Evolutionary conservation across 2,113 vertebrate species (phyloP).

Genomic region (Pongo abelii): DNA sequence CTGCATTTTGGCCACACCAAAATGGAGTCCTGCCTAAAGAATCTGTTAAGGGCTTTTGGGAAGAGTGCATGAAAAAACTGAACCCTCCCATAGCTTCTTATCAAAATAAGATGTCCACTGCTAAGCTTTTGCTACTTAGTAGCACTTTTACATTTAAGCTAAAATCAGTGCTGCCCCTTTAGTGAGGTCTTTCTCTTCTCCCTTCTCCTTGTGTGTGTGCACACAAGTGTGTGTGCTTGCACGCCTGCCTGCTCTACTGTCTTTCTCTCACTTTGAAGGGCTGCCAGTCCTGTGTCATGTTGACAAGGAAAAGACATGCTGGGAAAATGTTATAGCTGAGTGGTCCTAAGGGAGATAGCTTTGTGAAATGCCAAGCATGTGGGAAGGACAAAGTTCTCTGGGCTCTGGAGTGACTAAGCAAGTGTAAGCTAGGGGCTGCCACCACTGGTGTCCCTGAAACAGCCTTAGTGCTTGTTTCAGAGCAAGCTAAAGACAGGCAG

Average conservation of each 20-base stretch:
- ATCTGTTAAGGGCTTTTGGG: background rate
- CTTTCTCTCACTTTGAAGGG: conserved; percentile 20
- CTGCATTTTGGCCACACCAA: background rate
- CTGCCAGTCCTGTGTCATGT: conserved; percentile 40
- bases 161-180: background rate
- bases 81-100: background rate
- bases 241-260: accelerated
- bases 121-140: background rate
- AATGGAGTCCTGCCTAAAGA: background rate
- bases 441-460: background rate
- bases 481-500: background rate
- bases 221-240: background rate
- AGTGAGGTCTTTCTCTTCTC: background rate
- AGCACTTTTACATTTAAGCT: background rate
- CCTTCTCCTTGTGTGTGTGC: background rate
- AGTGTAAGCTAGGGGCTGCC: background rate
- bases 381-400: background rate
- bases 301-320: conserved; percentile 66
- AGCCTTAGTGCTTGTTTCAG: background rate
- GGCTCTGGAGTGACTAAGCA: background rate
- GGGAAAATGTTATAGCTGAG: conserved; percentile 64
- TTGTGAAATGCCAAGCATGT: conserved; percentile 45
- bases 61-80: background rate
- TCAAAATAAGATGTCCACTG: background rate
- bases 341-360: conserved; percentile 46